phyloP scores from a whole-genome alignment of 1,140 invertebrate genomes.

The Psilanteris sp. region DNA sequence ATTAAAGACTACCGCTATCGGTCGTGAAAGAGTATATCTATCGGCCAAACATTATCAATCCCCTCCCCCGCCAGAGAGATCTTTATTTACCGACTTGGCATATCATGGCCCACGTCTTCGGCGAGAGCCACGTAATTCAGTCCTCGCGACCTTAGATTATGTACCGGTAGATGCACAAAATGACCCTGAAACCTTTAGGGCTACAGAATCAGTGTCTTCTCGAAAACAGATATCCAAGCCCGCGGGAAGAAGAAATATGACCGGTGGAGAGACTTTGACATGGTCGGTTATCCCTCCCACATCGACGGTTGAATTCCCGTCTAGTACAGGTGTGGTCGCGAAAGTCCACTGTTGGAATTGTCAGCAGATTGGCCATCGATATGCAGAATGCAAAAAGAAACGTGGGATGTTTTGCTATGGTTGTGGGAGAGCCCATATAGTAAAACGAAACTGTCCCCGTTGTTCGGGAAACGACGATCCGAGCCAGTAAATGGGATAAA shows the following conservation, averaged over 20 bases:
- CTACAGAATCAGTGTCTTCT: too few species aligned
- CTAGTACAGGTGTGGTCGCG: too few species aligned
- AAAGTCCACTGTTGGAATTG: slow-evolving; percentile 27
- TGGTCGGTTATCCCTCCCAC: too few species aligned
- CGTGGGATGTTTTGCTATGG: slow-evolving; percentile 1
- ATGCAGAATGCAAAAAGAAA: background rate
- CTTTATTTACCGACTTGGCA: slow-evolving; percentile 4
- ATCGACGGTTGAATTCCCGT: too few species aligned
- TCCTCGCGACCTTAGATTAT: too few species aligned
- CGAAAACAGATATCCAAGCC: too few species aligned
- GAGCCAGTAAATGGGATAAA: background rate
- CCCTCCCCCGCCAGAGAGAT: slow-evolving; percentile 1
- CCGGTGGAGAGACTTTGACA: too few species aligned
- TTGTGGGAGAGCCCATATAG: background rate
- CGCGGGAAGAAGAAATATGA: too few species aligned
- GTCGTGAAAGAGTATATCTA: background rate
- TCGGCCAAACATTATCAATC: background rate
- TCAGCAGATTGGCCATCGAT: background rate
- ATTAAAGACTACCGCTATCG: slow-evolving; percentile 2
- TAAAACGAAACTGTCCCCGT: background rate
- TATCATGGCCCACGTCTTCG: too few species aligned
- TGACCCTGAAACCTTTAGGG: too few species aligned
- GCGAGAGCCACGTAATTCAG: too few species aligned
- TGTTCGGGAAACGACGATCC: background rate
- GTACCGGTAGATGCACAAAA: too few species aligned